phyloP scores from a whole-genome alignment of 2,797 vertebrate species.

The Gallirallus australis region DNA sequence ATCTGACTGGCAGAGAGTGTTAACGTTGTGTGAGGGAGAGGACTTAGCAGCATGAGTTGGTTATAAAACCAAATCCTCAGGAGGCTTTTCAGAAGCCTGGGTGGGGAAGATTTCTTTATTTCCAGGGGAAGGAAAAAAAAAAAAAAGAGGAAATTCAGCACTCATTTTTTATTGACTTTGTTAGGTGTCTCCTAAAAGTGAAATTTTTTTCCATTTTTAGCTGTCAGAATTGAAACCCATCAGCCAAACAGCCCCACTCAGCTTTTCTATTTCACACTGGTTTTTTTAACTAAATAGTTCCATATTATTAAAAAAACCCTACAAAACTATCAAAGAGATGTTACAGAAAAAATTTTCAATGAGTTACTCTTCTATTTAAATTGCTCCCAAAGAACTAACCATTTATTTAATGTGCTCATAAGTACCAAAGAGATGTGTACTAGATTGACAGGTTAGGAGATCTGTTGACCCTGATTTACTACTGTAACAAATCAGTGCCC shows the following conservation, averaged over 20 bases:
- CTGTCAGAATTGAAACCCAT: not conserved
- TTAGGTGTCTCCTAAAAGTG: not conserved
- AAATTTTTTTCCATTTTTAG: not conserved
- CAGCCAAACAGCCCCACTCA: rapidly evolving
- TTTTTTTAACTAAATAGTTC: not conserved
- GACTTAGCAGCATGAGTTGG: not conserved
- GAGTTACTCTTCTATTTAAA: not conserved
- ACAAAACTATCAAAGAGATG: not conserved
- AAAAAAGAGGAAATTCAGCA: not conserved
- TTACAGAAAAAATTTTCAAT: not conserved
- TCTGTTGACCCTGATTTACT: not conserved
- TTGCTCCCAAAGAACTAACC: not conserved
- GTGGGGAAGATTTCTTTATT: not conserved
- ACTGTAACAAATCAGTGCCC: not conserved
- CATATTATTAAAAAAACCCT: not conserved
- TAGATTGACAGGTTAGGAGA: not conserved
- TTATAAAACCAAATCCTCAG: not conserved
- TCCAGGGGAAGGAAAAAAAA: not conserved
- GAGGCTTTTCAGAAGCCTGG: not conserved
- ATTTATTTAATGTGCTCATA: not conserved
- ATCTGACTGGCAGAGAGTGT: not conserved
- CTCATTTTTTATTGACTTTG: not conserved
- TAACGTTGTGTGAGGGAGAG: not conserved
- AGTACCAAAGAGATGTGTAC: not conserved
- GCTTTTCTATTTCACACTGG: not conserved